Conservation (phyloP, 1,140 invertebrate genomes). For the Rhysida immarginata region DNA sequence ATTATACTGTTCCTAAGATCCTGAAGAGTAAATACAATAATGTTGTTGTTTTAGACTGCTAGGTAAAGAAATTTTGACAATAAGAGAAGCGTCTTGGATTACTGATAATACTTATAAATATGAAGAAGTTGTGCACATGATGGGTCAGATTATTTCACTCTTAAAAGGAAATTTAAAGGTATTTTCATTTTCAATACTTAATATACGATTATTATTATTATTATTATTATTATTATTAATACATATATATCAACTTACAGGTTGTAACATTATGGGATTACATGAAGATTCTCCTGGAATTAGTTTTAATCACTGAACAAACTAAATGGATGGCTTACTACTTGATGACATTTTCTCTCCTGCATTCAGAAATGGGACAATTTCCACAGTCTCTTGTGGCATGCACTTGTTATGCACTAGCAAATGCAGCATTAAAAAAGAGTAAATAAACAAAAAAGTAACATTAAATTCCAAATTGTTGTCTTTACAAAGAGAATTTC, state of each 20-base stretch:
- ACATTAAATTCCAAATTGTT: no score
- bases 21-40: no score
- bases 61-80: slow-evolving; percentile 28
- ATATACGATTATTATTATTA: not conserved
- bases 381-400: not conserved
- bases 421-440: not conserved
- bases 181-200: slow-evolving; percentile 4
- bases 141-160: slow-evolving; percentile 28
- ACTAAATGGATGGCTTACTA: not conserved
- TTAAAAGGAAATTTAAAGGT: slow-evolving; percentile 25
- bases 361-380: not conserved
- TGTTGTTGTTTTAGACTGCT: slow-evolving; percentile 27
- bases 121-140: slow-evolving; percentile 31
- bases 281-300: not conserved
- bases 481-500: no score
- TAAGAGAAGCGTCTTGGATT: slow-evolving; percentile 29
- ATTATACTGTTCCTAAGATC: no score
- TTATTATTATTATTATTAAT: not conserved
- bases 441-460: no score
- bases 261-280: not conserved
- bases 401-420: not conserved
- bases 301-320: not conserved
- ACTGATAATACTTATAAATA: slow-evolving; percentile 32
- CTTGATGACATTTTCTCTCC: not conserved
- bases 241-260: not conserved